Evolutionary conservation across 2,113 vertebrate species (phyloP), one percentile per base, ranked within the genome.

Genomic region (Scomber scombrus): DNA sequence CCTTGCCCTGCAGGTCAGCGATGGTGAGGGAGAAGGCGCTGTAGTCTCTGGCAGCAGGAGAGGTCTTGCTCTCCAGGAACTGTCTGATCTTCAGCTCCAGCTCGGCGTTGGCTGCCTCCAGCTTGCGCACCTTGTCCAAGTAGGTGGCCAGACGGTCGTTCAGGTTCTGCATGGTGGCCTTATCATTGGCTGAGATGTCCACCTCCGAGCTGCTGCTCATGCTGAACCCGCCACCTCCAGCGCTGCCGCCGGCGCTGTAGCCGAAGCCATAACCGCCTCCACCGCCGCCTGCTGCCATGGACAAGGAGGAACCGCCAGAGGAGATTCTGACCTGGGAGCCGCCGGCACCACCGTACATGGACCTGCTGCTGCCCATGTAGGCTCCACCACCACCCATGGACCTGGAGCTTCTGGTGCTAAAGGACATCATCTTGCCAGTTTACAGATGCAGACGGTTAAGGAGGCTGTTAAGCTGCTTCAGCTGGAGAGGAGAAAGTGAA

Each of bases 141-240:
- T 96, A 96, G 65, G 72, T 0, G 18, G 92, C 91, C 88, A 96
- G 85, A 0, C 94, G 93, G 84, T 95, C 93, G 46, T 96, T 96
- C 54, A 96, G 91, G 86, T 94, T 95, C 88, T 94, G 93, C 95
- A 95, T 93, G 77, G 93, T 82, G 69, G 50, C 68, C 82, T 96
- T 95, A 75, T 95, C 90, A 29, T 92, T 95, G 78, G 84, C 82
- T 0, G 72, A 21, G 49, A 87, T 40, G 45, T 80, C 82, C 0
- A 65, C 54, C 73, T 89, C 78, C 15, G 29, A 19, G 82, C 92
- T 51, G 78, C 90, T 84, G 11, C 80, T 90, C 65, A 58, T 43
- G n/a, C 78, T 69, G 16, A 64, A 15, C 26, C 82, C 69, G 0
- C 65, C 1, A 7, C 18, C 50, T 12, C 60, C 87, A 3, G 49